Conservation (phyloP, 35 echinoderm and acorn worm genomes). For the Ophiothrix spiculata region DNA sequence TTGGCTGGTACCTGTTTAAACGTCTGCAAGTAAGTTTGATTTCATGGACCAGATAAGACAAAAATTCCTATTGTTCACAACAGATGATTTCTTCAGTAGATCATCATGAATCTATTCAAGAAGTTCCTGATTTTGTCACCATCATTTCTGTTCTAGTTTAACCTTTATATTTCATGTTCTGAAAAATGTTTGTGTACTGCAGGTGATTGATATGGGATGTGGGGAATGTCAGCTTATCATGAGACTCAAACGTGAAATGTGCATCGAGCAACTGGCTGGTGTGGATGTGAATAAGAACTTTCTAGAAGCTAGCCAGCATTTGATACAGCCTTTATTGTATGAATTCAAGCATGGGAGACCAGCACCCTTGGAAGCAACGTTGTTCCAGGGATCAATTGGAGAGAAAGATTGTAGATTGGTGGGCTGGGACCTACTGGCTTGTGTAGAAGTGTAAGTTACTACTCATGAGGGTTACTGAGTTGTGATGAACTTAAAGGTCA, state of each 20-base stretch:
- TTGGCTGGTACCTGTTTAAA: no score
- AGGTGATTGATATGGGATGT: slow-evolving; percentile 88
- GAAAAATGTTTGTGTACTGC: not conserved
- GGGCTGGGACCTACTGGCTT: slow-evolving; percentile 52
- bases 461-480: no score
- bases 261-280: slow-evolving; percentile 60
- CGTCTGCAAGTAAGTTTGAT: no score
- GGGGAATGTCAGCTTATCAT: slow-evolving; percentile 53
- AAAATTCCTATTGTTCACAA: no score
- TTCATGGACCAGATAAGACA: no score
- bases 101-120: no score
- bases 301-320: slow-evolving; percentile 13
- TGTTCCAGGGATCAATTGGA: slow-evolving; percentile 62
- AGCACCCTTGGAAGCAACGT: slow-evolving; percentile 28
- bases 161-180: not conserved
- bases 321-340: slow-evolving; percentile 36
- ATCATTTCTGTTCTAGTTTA: not conserved
- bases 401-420: slow-evolving; percentile 46
- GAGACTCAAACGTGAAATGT: slow-evolving; percentile 49
- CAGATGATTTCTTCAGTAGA: no score
- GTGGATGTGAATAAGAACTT: slow-evolving; percentile 52
- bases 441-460: slow-evolving; percentile 87
- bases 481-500: no score
- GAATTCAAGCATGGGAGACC: slow-evolving; percentile 40
- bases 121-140: no score